Evolutionary conservation across 2,888 invertebrate genomes (phyloP), one percentile per base, ranked within the genome.

Genomic region (Apodemia zela): DNA sequence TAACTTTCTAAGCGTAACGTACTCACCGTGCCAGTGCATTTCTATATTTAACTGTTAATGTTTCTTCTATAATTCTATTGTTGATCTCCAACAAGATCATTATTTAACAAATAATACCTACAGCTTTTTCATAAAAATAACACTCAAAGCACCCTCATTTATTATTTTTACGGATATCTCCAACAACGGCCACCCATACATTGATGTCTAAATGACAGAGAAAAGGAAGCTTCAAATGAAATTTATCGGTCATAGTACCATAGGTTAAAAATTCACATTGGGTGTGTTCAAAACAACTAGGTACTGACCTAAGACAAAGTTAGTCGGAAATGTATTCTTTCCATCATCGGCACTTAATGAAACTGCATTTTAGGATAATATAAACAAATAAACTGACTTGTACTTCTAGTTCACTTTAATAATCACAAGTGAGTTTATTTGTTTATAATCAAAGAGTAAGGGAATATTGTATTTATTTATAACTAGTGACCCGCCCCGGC

Each of bases 31-130:
- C 96, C 89, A 97, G 93, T 82, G 97, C 97, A 95, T 98, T 98
- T 93, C 96, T 97, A 92, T 98, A 98, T 94, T 99, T 99, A 78
- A 97, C 94, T 82, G 96, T 95, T 85, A 99, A 93, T 68, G 98
- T 98, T 92, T 99, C 99, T 93, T 98, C 98, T 79, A 99, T 96
- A 93, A 99, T 98, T 92, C 98, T 96, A 94, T 99, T 99, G 93
- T 99, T 98, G 93, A 98, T 98, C 95, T 99, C 99, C 87, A 99
- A 94, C 89, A 98, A 94, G 94, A 98, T 98, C 98, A 98, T 98
- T 88, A 88, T 88, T 91, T 87, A 87, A 89, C 85, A 89, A 89
- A 85, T 82, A 85, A 87, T 89, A 86, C 91, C 92, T 92, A 91
- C 89, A 85, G 85, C 73, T 85, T 88, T 88, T 84, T 82, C 88